Percentiles rank a stretch among this genome's conserved stretches.
phyloP scores from a whole-genome alignment of 1,140 invertebrate genomes.

The Condylostylus longicornis region DNA sequence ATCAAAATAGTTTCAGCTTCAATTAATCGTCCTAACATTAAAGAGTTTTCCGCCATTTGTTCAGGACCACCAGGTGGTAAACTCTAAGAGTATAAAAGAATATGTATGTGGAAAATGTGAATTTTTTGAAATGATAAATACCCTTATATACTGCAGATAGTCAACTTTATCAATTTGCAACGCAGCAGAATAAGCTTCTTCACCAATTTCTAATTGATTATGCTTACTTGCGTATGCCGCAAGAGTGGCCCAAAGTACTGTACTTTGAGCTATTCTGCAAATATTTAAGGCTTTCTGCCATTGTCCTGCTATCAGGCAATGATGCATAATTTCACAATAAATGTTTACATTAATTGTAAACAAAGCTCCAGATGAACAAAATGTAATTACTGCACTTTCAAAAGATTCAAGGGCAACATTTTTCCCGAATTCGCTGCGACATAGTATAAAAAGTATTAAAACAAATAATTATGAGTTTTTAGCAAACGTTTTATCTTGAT shows the following conservation, averaged over 20 bases:
- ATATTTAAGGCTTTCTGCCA: conserved; percentile 27
- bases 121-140: conserved; percentile 11
- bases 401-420: conserved; percentile 62
- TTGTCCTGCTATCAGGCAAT: conserved; percentile 21
- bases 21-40: conserved; percentile 59
- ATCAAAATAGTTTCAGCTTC: conserved; percentile 73
- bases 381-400: conserved; percentile 43
- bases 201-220: conserved; percentile 65
- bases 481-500: conserved; percentile 40
- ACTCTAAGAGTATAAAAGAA: conserved; percentile 26
- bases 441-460: conserved; percentile 3
- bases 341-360: conserved; percentile 23
- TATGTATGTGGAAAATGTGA: conserved; percentile 4
- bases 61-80: conserved; percentile 38
- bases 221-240: conserved; percentile 67
- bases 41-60: conserved; percentile 61
- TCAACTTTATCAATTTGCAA: conserved; percentile 78
- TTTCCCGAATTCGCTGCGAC: conserved; percentile 36
- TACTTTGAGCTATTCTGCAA: conserved; percentile 40
- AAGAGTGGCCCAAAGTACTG: conserved; percentile 70
- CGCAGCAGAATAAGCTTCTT: conserved; percentile 83
- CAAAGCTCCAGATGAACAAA: conserved; percentile 23
- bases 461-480: conserved; percentile 4
- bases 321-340: conserved; percentile 26
- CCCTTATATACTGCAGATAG: conserved; percentile 70